Evolutionary conservation across 2,888 invertebrate genomes (phyloP), one percentile per base, ranked within the genome.

Genomic region (Cylindroiulus punctatus): DNA sequence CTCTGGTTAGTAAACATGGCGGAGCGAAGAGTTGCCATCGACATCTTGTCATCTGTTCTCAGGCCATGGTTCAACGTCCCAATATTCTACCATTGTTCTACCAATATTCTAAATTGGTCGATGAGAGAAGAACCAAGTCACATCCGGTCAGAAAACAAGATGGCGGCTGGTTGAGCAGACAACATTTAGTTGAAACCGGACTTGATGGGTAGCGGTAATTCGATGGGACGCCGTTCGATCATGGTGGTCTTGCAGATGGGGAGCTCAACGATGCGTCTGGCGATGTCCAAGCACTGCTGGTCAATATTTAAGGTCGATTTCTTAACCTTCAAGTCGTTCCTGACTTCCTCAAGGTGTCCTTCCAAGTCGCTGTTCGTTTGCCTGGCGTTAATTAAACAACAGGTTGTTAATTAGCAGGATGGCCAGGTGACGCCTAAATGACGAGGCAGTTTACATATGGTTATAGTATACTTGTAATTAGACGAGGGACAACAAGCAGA

Each of bases 251-350:
- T 82, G 36, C 82, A 82, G n/a, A 82, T n/a, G 4, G 82, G 82
- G 19, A 82, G 82, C 14, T 82, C 82, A 82, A 36, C 36, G 47
- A 84, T 47, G 40, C 84, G 84, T 47, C 19, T 84, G 14, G 47
- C 40, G 44, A 84, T 84, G n/a, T 84, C 84, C 47, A 84, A 84
- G 26, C 84, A 84, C 26, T 84, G 84, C 47, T 84, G 42, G 47
- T 84, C 85, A 32, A 85, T 32, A 32, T 42, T 36, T 40, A 85
- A n/a, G 12, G 85, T 32, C 7, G 40, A 32, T 19, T 76, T 85
- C 76, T 85, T 85, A 1, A 40, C 19, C 36, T 65, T 76, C 76
- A 85, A 65, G n/a, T 85, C 85, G 14, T 76, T 52, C 57, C 42
- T 57, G 8, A 85, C 85, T 36, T 85, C 76, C 76, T 85, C 85